Percentiles rank a stretch among this genome's conserved stretches.
phyloP scores from a whole-genome alignment of 2,113 vertebrate species.

The Grammomys dolichurus region DNA sequence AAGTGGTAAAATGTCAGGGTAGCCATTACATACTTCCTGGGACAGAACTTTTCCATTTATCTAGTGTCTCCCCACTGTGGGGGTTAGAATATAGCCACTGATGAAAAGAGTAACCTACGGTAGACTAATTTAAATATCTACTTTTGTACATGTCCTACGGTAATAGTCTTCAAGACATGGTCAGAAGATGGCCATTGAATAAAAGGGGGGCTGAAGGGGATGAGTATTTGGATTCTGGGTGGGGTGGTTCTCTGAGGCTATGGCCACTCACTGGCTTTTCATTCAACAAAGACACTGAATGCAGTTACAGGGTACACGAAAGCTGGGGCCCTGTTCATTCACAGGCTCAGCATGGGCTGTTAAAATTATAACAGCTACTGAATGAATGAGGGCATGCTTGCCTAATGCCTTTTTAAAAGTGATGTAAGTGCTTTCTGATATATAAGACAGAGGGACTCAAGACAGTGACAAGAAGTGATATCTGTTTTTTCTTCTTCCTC shows the following conservation, averaged over 20 bases:
- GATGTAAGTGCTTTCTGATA: background rate
- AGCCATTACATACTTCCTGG: background rate
- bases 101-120: background rate
- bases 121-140: background rate
- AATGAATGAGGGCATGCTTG: background rate
- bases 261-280: background rate
- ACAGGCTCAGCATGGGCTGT: background rate
- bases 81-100: background rate
- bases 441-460: background rate
- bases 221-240: background rate
- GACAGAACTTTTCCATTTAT: background rate
- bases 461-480: background rate
- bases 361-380: background rate
- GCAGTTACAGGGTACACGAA: background rate
- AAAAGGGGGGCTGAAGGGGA: background rate
- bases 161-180: rapidly evolving
- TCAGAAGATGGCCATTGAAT: background rate
- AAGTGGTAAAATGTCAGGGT: background rate
- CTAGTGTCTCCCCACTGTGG: background rate
- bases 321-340: background rate
- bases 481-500: background rate
- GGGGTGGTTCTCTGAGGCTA: background rate
- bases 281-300: background rate
- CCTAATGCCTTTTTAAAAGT: background rate
- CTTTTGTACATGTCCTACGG: background rate